Conservation (phyloP, 2,113 vertebrate species). For the Calidris pugnax region DNA sequence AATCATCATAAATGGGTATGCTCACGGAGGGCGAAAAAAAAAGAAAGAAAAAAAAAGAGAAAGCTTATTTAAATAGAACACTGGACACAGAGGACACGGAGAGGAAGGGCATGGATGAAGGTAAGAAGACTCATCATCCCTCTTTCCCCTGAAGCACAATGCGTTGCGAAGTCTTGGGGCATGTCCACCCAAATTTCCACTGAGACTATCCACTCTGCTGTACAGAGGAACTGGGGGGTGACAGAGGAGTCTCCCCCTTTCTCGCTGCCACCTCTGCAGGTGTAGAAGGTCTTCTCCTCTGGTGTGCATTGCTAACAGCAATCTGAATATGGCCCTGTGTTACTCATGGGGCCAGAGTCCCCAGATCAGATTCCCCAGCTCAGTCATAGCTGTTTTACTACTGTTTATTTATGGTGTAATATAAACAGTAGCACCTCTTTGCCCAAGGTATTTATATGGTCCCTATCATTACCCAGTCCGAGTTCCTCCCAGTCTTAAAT, state of each 20-base stretch:
- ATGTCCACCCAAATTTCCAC: neutral
- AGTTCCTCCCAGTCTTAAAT: neutral
- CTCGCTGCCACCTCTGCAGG: neutral
- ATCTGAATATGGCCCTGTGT: neutral
- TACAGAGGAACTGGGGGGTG: neutral
- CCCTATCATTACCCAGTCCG: neutral
- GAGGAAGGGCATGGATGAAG: neutral
- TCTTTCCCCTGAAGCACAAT: neutral
- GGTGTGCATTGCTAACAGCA: neutral
- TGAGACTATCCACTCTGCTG: neutral
- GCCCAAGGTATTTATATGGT: neutral
- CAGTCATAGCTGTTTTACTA: neutral
- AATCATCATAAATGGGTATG: constrained; percentile 35
- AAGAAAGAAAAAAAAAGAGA: neutral
- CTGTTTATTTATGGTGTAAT: neutral
- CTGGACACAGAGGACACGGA: neutral
- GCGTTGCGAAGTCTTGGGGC: neutral
- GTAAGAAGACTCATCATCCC: neutral
- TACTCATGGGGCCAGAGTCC: neutral
- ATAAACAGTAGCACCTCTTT: neutral
- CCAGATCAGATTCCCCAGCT: neutral
- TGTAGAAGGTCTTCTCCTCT: neutral
- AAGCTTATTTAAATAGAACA: neutral
- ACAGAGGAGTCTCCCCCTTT: neutral
- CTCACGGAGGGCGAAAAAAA: accelerated